Evolutionary conservation across 1,140 invertebrate species (phyloP).

Genomic region (Apis laboriosa): DNA sequence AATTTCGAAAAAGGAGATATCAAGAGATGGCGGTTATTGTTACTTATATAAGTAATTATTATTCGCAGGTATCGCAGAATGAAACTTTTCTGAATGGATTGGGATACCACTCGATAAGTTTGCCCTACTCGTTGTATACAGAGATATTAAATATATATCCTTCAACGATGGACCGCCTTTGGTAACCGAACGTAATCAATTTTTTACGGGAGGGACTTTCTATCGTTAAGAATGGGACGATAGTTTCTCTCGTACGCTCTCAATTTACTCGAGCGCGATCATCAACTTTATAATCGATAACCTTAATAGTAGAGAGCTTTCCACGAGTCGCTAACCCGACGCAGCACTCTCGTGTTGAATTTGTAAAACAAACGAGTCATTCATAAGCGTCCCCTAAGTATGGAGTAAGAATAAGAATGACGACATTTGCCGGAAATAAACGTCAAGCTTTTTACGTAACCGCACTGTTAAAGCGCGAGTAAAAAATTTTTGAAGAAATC

Average conservation of each 20-base stretch:
- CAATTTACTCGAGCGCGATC: slow-evolving; percentile 9
- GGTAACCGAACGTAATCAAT: not conserved
- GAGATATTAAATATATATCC: not conserved
- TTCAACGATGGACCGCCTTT: not conserved
- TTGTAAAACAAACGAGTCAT: slow-evolving; percentile 32
- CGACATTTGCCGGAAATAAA: slow-evolving; percentile 15
- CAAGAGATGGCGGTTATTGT: no score
- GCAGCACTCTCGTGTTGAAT: not conserved
- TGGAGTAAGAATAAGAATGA: slow-evolving; percentile 36
- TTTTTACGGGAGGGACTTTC: slow-evolving; percentile 6
- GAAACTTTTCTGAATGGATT: no score
- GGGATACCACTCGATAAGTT: not conserved
- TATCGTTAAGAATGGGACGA: slow-evolving; percentile 5
- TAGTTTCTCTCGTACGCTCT: slow-evolving; percentile 11
- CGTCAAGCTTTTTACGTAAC: no score
- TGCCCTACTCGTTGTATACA: not conserved
- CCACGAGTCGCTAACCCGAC: slow-evolving; percentile 9
- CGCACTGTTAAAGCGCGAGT: no score
- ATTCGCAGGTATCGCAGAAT: no score
- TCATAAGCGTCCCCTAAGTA: slow-evolving; percentile 19
- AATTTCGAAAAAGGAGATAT: no score
- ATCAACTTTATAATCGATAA: slow-evolving; percentile 23
- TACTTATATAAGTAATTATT: no score
- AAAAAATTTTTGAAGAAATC: no score
- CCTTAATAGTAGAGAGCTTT: slow-evolving; percentile 9